These are phyloP conservation scores for Tachina grossa DNA, from an alignment of 2,888 invertebrate species.

Conservation along the genomic window DNA sequence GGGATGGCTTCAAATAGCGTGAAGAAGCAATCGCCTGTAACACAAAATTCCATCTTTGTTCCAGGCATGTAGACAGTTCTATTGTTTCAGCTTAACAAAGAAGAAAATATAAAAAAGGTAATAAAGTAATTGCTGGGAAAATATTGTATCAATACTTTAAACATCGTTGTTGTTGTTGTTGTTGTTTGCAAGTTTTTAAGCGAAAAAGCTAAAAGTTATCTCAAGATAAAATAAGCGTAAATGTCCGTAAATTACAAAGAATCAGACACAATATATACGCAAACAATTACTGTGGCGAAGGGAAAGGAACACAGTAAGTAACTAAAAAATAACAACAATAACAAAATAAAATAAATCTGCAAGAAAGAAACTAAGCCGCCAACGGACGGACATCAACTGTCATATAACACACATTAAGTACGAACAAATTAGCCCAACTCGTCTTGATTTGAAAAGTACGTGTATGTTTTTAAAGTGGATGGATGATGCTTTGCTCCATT, in stretches of 20 bases:
- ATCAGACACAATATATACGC: slow-evolving; percentile 41
- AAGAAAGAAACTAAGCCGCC: slow-evolving; percentile 51
- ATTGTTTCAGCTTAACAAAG: slow-evolving; percentile 25
- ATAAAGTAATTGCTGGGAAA: slow-evolving; percentile 49
- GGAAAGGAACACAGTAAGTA: background rate
- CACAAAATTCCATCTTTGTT: background rate
- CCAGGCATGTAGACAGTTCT: background rate
- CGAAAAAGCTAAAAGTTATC: slow-evolving; percentile 46
- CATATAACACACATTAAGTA: slow-evolving; percentile 52
- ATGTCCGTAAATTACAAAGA: slow-evolving; percentile 71
- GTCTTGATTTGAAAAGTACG: slow-evolving; percentile 32
- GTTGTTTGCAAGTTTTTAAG: slow-evolving; percentile 3
- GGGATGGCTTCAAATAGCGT: too few relatives aligned
- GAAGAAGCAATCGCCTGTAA: background rate
- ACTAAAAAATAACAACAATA: background rate
- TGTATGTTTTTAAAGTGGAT: slow-evolving; percentile 14
- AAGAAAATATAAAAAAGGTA: background rate
- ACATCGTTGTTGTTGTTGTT: slow-evolving; percentile 10
- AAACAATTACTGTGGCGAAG: slow-evolving; percentile 40
- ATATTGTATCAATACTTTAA: slow-evolving; percentile 22
- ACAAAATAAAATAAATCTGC: slow-evolving; percentile 4
- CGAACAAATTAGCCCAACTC: slow-evolving; percentile 52
- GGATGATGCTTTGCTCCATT: slow-evolving; percentile 51
- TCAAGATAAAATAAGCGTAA: slow-evolving; percentile 53
- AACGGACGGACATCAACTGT: slow-evolving; percentile 52